Evolutionary conservation across 1,140 invertebrate species (phyloP).

Genomic region (Vanessa tameamea): DNA sequence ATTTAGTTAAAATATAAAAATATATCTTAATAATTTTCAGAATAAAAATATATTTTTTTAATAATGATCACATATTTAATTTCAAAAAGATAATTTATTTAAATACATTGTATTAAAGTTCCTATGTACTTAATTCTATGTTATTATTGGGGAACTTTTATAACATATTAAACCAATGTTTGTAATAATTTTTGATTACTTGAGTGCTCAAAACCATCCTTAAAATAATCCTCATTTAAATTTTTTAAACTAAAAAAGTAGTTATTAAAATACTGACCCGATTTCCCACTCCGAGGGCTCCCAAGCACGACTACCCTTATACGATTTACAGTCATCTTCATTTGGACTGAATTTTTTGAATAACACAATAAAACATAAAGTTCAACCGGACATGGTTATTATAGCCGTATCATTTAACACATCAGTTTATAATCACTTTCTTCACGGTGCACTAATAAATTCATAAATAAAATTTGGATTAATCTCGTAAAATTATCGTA

Average conservation of each 20-base stretch:
- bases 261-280: constrained; percentile 79
- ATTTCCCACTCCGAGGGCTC: constrained; percentile 86
- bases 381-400: constrained; percentile 57
- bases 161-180: no score
- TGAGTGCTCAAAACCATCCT: not conserved
- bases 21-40: no score
- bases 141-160: no score
- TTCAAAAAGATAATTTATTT: no score
- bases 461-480: constrained; percentile 28
- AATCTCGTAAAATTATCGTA: constrained; percentile 57
- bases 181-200: not conserved
- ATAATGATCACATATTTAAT: no score
- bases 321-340: constrained; percentile 83
- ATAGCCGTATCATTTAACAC: constrained; percentile 37
- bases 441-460: constrained; percentile 53
- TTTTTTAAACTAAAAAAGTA: not conserved
- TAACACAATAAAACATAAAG: constrained; percentile 48
- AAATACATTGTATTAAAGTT: no score
- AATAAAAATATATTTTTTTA: no score
- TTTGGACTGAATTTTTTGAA: constrained; percentile 64
- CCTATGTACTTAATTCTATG: no score
- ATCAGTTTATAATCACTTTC: constrained; percentile 50
- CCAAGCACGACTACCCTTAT: constrained; percentile 87
- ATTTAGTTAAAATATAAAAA: no score
- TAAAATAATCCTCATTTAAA: not conserved